Conservation (phyloP, 2,888 invertebrate species). For the Drosophila nr. perissopoda region DNA sequence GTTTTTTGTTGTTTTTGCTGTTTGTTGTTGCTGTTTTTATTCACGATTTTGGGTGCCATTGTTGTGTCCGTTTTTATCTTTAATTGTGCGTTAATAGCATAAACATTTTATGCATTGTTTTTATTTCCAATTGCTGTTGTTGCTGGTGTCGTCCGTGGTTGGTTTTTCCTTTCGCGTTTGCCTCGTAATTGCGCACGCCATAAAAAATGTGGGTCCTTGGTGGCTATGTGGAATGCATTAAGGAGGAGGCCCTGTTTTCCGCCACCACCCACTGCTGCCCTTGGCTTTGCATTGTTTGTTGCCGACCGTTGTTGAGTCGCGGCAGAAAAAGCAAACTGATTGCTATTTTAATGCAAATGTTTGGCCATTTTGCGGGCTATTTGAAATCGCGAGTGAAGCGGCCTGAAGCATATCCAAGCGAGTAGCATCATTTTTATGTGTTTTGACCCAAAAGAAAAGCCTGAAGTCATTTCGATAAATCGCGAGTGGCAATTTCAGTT, state of each 20-base stretch:
- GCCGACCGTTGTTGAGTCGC: slow-evolving; percentile 3
- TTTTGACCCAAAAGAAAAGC: not conserved
- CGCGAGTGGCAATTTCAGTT: not conserved
- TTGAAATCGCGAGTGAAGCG: slow-evolving; percentile 3
- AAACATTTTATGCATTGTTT: slow-evolving; percentile 67
- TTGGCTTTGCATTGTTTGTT: slow-evolving; percentile 36
- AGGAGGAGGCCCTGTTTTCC: slow-evolving; percentile 12
- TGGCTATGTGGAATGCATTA: slow-evolving; percentile 68
- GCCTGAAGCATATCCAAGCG: not conserved
- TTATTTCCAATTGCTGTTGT: slow-evolving; percentile 23
- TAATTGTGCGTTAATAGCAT: slow-evolving; percentile 79
- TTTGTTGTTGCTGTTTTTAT: too few relatives aligned
- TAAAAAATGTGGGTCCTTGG: slow-evolving; percentile 66
- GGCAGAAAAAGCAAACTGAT: slow-evolving; percentile 17
- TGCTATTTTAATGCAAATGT: slow-evolving; percentile 33
- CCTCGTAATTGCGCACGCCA: slow-evolving; percentile 46
- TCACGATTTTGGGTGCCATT: slow-evolving; percentile 14
- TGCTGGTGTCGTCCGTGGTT: not conserved
- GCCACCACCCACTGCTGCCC: slow-evolving; percentile 10
- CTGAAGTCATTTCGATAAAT: not conserved
- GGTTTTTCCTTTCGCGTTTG: not conserved
- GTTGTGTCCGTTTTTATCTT: slow-evolving; percentile 68
- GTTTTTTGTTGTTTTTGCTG: slow-evolving; percentile 22
- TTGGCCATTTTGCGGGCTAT: slow-evolving; percentile 37
- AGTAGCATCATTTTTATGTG: not conserved